Conservation (phyloP, 2,113 vertebrate genomes). For the Paratilapia polleni region DNA sequence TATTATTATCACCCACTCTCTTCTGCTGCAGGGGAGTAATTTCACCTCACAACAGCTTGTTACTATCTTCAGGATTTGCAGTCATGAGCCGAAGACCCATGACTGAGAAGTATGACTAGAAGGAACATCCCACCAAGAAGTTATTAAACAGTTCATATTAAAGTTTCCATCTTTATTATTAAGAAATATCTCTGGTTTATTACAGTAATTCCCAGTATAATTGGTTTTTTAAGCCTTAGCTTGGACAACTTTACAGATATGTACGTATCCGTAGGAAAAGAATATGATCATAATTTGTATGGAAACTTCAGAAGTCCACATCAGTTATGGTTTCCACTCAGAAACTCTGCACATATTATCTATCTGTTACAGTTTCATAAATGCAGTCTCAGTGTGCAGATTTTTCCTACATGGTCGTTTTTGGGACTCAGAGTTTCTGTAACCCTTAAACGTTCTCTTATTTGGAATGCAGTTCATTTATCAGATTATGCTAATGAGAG, state of each 20-base stretch:
- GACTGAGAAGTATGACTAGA: background rate
- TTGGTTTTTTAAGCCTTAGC: background rate
- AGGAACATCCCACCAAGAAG: background rate
- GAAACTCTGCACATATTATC: background rate
- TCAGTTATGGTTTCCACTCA: background rate
- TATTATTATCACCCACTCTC: background rate
- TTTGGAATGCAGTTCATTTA: background rate
- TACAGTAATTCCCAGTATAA: background rate
- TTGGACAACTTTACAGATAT: background rate
- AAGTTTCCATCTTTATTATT: background rate
- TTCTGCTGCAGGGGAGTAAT: background rate
- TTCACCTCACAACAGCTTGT: background rate
- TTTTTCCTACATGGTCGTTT: background rate
- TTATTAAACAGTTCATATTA: background rate
- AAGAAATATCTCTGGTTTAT: background rate
- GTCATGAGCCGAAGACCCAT: background rate
- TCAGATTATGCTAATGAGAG: background rate
- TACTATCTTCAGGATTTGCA: background rate
- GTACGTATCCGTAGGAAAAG: background rate
- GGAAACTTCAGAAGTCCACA: background rate
- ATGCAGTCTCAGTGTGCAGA: background rate
- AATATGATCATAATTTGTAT: background rate
- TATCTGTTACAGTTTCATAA: background rate
- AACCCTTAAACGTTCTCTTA: fast-evolving
- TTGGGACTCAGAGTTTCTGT: background rate